A percentile compares a stretch with the other conserved stretches of the same genome.
phyloP scores from a whole-genome alignment of 2,797 vertebrate genomes.

The Acipenser transmontanus region DNA sequence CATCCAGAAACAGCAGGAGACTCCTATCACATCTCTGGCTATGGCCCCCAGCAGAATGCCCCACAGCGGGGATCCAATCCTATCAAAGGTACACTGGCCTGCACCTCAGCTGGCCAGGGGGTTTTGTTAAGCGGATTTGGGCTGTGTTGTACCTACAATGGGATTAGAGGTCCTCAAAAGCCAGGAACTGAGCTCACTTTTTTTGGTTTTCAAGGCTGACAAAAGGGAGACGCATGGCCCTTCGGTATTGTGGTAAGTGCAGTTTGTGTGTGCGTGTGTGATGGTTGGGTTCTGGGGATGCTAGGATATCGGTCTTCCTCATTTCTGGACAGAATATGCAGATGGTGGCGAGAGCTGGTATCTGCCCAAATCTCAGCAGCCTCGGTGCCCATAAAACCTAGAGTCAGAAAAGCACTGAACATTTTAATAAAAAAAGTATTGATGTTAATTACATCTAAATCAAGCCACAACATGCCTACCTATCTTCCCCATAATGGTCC shows the following conservation, averaged over 20 bases:
- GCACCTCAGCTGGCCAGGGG: conserved; percentile 1
- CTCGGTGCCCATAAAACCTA: too few species aligned
- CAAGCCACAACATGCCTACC: too few species aligned
- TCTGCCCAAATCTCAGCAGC: too few species aligned
- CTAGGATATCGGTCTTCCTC: too few species aligned
- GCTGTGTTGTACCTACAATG: conserved; percentile 37
- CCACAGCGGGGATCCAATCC: conserved; percentile 3
- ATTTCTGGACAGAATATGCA: too few species aligned
- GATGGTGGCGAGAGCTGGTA: too few species aligned
- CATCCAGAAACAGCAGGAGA: conserved; percentile 42
- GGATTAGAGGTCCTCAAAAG: conserved; percentile 27
- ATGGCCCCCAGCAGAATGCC: conserved; percentile 5
- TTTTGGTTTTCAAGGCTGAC: background rate
- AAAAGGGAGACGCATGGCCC: background rate
- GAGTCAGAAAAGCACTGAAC: too few species aligned
- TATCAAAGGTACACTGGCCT: background rate
- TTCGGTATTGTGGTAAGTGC: background rate
- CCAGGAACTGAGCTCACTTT: conserved; percentile 22
- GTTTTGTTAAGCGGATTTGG: conserved; percentile 17
- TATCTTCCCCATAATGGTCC: too few species aligned
- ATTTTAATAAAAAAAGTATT: too few species aligned
- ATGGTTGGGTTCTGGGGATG: too few species aligned
- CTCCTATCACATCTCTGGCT: conserved; percentile 28
- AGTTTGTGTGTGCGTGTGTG: too few species aligned
- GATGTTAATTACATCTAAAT: too few species aligned